phyloP scores from a whole-genome alignment of 1,140 invertebrate species.

The Nomia melanderi region DNA sequence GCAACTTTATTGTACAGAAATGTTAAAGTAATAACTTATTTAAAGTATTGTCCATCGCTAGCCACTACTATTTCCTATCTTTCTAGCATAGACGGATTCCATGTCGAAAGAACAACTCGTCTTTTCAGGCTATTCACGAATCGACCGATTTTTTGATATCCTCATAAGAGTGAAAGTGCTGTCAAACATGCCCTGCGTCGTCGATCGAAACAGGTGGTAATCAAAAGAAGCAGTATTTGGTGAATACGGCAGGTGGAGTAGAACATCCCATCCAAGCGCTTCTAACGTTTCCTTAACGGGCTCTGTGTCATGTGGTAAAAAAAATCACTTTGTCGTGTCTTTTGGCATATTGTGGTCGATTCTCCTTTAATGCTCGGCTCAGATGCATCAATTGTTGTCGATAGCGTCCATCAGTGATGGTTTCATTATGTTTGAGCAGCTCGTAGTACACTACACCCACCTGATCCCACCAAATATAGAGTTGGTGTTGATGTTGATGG shows the following conservation, averaged over 20 bases:
- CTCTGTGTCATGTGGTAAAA: slow-evolving; percentile 54
- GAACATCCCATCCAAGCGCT: slow-evolving; percentile 8
- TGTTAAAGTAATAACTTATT: no score
- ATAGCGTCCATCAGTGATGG: slow-evolving; percentile 51
- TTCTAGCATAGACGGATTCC: background rate
- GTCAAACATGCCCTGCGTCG: background rate
- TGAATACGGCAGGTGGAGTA: slow-evolving; percentile 29
- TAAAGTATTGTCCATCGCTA: no score
- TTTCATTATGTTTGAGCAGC: slow-evolving; percentile 57
- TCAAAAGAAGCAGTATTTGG: slow-evolving; percentile 16
- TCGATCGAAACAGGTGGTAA: background rate
- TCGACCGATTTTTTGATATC: background rate
- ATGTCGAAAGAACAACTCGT: background rate
- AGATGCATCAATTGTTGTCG: slow-evolving; percentile 61
- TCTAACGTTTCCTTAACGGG: background rate
- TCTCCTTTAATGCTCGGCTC: slow-evolving; percentile 43
- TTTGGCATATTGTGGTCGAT: slow-evolving; percentile 34
- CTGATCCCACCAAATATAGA: slow-evolving; percentile 23
- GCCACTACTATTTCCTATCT: background rate
- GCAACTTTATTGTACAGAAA: no score
- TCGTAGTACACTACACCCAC: slow-evolving; percentile 53
- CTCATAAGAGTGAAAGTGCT: background rate
- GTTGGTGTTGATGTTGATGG: slow-evolving; percentile 9
- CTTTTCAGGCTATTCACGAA: background rate
- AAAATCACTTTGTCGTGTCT: slow-evolving; percentile 52